phyloP scores from a whole-genome alignment of 1,140 invertebrate genomes.

The Drosophila nasuta region DNA sequence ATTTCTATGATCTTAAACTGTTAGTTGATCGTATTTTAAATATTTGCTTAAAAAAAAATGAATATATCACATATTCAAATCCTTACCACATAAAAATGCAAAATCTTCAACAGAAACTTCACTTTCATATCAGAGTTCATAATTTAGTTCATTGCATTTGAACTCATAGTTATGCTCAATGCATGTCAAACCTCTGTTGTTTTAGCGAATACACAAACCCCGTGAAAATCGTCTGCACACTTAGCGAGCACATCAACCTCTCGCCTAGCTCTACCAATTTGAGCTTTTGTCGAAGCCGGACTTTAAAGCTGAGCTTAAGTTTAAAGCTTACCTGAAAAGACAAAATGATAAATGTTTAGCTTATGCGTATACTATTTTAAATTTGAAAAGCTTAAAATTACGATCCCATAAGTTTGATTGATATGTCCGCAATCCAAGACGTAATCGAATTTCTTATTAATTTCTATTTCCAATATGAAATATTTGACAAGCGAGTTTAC shows the following conservation, averaged over 20 bases:
- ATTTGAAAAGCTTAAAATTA: not conserved
- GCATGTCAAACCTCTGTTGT: not conserved
- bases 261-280: not conserved
- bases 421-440: too few relatives aligned
- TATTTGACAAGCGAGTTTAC: not conserved
- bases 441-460: too few relatives aligned
- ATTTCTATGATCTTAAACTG: too few relatives aligned
- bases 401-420: too few relatives aligned
- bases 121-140: too few relatives aligned
- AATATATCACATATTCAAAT: too few relatives aligned
- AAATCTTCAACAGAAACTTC: too few relatives aligned
- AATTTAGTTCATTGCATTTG: too few relatives aligned
- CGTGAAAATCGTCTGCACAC: not conserved
- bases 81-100: too few relatives aligned
- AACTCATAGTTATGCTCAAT: not conserved
- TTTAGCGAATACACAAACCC: not conserved
- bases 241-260: not conserved
- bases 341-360: not conserved
- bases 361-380: not conserved
- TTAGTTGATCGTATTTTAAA: too few relatives aligned
- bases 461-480: too few relatives aligned
- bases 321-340: conserved; percentile 33
- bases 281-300: not conserved
- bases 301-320: not conserved
- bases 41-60: too few relatives aligned